Evolutionary conservation across 2,797 vertebrate species (phyloP), one percentile per base, ranked within the genome.

Genomic region (Graptemys geographica): DNA sequence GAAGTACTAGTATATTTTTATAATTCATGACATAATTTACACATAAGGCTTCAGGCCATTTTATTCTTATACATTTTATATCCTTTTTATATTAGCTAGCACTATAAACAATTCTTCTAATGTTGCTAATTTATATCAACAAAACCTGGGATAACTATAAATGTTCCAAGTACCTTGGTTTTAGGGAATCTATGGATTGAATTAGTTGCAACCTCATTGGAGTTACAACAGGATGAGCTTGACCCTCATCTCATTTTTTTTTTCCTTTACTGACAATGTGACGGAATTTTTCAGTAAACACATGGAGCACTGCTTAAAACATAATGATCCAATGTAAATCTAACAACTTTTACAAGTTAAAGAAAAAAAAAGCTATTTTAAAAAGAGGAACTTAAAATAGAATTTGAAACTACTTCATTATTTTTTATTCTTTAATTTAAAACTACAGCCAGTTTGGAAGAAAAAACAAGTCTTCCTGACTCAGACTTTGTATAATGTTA

Each of bases 31-130:
- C 79, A 90, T 44, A 47, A 27, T 52, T 72, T 72, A 37, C n/a
- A 52, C 49, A 78, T 88, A 33, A 76, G 49, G 88, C 87, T 93
- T 90, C 83, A 88, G 55, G 59, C 56, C 56, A 87, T 86, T 69
- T 94, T 89, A 79, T 56, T 90, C 80, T 83, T 78, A 81, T 87
- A 49, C 79, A 65, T 84, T 78, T 13, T 90, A n/a, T 86, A 84
- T 90, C 55, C 49, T 82, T 81, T 93, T 92, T 90, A 33, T 51
- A 90, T 79, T 92, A 96, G 86, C 56, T 86, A 53, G 33, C 79
- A 11, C 5, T 23, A 27, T 65, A 23, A 41, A 53, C 59, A 37
- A 41, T 90, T 86, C 25, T 84, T 84, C n/a, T 86, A 49, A 85
- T 95, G n/a, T 33, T n/a, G 84, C 21, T 86, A 57, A 93, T 92